phyloP scores from a whole-genome alignment of 2,888 invertebrate species.

The Callyntrura guangdongensis region DNA sequence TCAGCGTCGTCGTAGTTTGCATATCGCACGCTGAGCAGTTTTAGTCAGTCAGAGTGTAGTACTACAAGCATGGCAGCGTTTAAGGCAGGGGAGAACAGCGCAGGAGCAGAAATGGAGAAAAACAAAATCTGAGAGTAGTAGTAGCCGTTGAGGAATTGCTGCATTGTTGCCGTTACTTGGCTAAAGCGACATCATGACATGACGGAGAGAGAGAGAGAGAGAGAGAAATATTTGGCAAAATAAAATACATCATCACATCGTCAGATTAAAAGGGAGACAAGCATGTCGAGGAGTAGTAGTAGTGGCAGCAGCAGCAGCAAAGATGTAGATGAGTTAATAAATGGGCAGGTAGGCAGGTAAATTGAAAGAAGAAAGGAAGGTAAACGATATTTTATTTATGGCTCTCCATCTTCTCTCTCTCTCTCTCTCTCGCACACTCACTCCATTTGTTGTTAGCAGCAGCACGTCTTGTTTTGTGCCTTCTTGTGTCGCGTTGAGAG shows the following conservation, averaged over 20 bases:
- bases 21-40: too few species aligned
- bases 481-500: too few species aligned
- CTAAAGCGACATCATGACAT: background rate
- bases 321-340: background rate
- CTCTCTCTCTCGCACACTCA: too few species aligned
- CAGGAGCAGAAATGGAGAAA: background rate
- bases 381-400: conserved; percentile 50
- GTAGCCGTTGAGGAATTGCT: background rate
- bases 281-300: too few species aligned
- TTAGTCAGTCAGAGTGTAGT: too few species aligned
- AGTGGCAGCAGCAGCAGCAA: too few species aligned
- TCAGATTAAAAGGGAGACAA: background rate
- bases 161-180: background rate
- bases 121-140: background rate
- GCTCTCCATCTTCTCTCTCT: background rate
- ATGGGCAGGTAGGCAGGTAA: background rate
- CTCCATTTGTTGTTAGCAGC: background rate
- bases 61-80: background rate
- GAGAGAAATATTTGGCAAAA: background rate
- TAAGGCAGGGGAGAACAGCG: background rate
- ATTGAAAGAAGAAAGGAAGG: conserved; percentile 54
- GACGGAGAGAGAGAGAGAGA: background rate
- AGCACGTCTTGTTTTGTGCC: background rate
- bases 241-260: background rate
- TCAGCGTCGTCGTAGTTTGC: too few species aligned